Evolutionary conservation across 1,140 invertebrate species (phyloP).

Genomic region (Orius insidiosus): DNA sequence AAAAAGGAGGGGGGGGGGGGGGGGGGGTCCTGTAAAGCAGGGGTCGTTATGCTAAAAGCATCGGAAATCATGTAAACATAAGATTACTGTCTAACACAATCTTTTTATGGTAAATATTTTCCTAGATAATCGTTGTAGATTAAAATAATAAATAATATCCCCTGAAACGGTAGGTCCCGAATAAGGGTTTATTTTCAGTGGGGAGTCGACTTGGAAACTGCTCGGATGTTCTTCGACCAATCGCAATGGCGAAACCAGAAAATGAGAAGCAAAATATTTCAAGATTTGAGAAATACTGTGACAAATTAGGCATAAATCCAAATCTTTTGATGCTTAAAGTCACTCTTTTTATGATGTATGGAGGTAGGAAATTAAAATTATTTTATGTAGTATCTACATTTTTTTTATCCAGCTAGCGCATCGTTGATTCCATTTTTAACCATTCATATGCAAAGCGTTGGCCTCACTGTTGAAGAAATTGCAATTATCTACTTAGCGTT

Average conservation of each 20-base stretch:
- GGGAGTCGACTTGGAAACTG: too few species aligned
- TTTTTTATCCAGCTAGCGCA: constrained; percentile 43
- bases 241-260: constrained; percentile 6
- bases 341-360: constrained; percentile 61
- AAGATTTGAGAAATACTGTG: constrained; percentile 20
- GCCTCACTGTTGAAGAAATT: constrained; percentile 64
- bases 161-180: not conserved
- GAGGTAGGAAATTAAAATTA: constrained; percentile 36
- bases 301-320: constrained; percentile 37
- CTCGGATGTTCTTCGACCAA: not conserved
- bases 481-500: constrained; percentile 66
- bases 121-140: constrained; percentile 12
- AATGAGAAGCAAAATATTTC: constrained; percentile 9
- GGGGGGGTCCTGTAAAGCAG: too few species aligned
- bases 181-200: not conserved
- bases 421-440: constrained; percentile 66
- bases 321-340: constrained; percentile 61
- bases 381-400: constrained; percentile 3
- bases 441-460: constrained; percentile 74
- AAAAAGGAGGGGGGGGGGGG: too few species aligned
- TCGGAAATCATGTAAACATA: constrained; percentile 14
- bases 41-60: constrained; percentile 10
- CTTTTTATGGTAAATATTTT: constrained; percentile 13
- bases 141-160: constrained; percentile 11
- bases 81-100: constrained; percentile 12